Conservation (phyloP, 2,113 vertebrate species). For the Mastomys coucha region DNA sequence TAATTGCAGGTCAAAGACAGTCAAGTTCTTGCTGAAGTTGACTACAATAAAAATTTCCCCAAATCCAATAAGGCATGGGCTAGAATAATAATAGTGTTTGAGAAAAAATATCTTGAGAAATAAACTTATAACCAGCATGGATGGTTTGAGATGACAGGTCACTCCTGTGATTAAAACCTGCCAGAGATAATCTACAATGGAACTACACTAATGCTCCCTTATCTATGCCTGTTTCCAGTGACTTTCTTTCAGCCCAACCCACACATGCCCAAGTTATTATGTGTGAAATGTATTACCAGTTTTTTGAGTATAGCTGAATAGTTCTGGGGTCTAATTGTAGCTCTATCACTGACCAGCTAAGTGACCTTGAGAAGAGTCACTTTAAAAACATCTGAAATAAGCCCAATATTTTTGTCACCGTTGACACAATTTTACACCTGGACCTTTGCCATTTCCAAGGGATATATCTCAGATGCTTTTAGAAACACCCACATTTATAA, state of each 20-base stretch:
- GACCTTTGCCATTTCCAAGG: not conserved
- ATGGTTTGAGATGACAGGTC: constrained; percentile 43
- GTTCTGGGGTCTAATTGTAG: constrained; percentile 26
- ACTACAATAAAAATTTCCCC: not conserved
- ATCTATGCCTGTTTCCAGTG: constrained; percentile 18
- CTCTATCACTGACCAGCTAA: not conserved
- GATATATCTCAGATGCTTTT: not conserved
- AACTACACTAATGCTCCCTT: constrained; percentile 53
- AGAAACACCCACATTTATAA: constrained; percentile 55
- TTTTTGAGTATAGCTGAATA: constrained; percentile 13
- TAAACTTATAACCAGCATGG: constrained; percentile 60
- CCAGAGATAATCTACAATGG: constrained; percentile 38
- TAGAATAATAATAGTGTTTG: constrained; percentile 66
- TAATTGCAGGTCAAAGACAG: constrained; percentile 39
- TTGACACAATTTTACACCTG: not conserved
- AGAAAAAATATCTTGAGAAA: constrained; percentile 36
- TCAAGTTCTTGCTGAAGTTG: not conserved
- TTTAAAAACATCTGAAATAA: constrained; percentile 19
- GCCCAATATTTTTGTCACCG: not conserved
- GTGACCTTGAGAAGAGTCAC: constrained; percentile 56
- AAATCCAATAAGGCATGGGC: constrained; percentile 41
- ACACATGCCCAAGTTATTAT: not conserved
- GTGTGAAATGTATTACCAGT: constrained; percentile 12
- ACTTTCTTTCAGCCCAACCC: constrained; percentile 22
- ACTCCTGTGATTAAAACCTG: constrained; percentile 62